Evolutionary conservation across 53 echinoderm and acorn worm genomes (phyloP).

Genomic region (Pentamera pediparva): DNA sequence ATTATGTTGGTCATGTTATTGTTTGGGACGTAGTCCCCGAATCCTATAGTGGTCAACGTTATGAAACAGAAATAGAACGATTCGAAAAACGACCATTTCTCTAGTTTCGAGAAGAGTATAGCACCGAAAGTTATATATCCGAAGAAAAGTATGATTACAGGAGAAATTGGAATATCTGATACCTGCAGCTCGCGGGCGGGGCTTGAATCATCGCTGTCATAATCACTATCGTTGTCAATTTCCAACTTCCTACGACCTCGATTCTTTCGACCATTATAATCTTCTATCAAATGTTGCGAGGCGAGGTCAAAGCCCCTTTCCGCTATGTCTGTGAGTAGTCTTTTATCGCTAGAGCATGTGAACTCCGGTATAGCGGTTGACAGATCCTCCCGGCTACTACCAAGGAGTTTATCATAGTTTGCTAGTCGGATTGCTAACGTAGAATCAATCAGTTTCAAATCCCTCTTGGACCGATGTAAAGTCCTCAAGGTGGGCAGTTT

Average conservation of each 20-base stretch:
- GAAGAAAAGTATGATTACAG: slow-evolving; percentile 86
- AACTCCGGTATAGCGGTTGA: slow-evolving; percentile 63
- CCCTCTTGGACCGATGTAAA: slow-evolving; percentile 54
- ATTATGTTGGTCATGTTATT: slow-evolving; percentile 59
- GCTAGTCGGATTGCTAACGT: slow-evolving; percentile 80
- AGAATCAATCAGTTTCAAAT: slow-evolving; percentile 69
- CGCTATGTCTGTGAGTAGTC: slow-evolving; percentile 47
- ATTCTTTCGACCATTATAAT: slow-evolving; percentile 9
- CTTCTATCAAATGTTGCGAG: slow-evolving; percentile 35
- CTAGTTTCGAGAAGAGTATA: slow-evolving; percentile 68
- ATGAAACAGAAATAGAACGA: slow-evolving; percentile 98
- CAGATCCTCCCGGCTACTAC: slow-evolving; percentile 92
- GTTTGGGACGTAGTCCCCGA: slow-evolving; percentile 90
- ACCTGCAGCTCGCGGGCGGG: slow-evolving; percentile 57
- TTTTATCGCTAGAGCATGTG: slow-evolving; percentile 47
- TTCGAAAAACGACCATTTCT: slow-evolving; percentile 83
- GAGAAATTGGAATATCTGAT: slow-evolving; percentile 88
- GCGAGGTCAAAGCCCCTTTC: slow-evolving; percentile 53
- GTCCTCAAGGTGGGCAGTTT: slow-evolving; percentile 75
- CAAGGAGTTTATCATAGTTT: slow-evolving; percentile 81
- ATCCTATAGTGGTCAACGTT: slow-evolving; percentile 93
- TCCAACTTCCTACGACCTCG: slow-evolving; percentile 30
- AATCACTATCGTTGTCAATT: slow-evolving; percentile 45
- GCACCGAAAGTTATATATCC: slow-evolving; percentile 84
- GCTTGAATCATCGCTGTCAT: slow-evolving; percentile 57